Conservation (phyloP, 1,140 invertebrate genomes). For the Leptinotarsa texana region DNA sequence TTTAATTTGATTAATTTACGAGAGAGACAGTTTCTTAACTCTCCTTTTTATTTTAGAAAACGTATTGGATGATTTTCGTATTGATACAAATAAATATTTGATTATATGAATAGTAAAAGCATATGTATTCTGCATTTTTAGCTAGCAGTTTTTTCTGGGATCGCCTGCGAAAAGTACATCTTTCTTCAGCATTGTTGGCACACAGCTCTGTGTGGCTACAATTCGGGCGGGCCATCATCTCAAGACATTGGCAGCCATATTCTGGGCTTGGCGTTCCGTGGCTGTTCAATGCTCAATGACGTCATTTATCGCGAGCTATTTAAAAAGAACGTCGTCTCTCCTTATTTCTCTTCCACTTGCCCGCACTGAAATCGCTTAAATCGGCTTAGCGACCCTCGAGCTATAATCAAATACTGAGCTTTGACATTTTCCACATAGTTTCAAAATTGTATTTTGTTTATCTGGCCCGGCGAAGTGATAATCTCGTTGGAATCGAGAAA, state of each 20-base stretch:
- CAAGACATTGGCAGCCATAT: slow-evolving; percentile 45
- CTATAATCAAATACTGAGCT: slow-evolving; percentile 46
- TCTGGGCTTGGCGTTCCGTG: slow-evolving; percentile 38
- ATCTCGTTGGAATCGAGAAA: slow-evolving; percentile 33
- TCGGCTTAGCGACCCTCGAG: slow-evolving; percentile 43
- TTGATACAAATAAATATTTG: no score
- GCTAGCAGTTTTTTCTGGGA: no score
- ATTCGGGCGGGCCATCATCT: slow-evolving; percentile 28
- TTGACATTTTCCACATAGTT: slow-evolving; percentile 50
- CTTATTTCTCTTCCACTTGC: slow-evolving; percentile 24
- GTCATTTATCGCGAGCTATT: slow-evolving; percentile 48
- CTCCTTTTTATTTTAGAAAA: no score
- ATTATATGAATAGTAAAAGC: no score
- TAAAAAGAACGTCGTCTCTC: slow-evolving; percentile 36
- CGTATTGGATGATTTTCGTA: no score
- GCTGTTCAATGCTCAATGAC: slow-evolving; percentile 40
- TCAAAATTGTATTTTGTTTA: slow-evolving; percentile 51
- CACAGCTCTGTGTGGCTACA: slow-evolving; percentile 33
- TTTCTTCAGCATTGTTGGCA: slow-evolving; percentile 12
- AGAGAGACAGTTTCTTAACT: no score
- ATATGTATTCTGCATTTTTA: no score
- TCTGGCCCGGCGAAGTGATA: slow-evolving; percentile 44
- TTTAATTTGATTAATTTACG: no score
- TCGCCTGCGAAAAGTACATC: no score
- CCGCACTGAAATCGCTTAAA: slow-evolving; percentile 36